Percentiles rank a stretch among this genome's conserved stretches.
These are phyloP conservation scores for Dasypus novemcinctus DNA, from an alignment of 2,113 vertebrate species.

Conservation along the genomic window DNA sequence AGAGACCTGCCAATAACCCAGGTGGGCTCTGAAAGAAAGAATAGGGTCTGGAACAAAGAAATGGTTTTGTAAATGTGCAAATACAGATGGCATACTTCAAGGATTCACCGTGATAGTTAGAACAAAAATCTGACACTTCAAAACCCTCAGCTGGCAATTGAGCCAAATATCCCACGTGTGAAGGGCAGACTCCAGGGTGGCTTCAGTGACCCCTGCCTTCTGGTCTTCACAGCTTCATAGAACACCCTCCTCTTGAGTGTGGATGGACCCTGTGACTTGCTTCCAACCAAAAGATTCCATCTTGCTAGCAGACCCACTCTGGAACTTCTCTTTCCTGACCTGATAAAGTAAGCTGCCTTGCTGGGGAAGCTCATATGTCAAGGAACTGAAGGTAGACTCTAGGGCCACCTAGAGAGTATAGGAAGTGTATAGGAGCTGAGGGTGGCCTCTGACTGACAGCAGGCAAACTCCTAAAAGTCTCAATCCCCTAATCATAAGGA, in stretches of 20 bases:
- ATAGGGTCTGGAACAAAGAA: not conserved
- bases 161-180: no score
- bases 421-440: not conserved
- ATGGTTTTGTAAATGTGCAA: not conserved
- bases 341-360: not conserved
- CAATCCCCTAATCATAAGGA: not conserved
- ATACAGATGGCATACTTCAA: not conserved
- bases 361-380: not conserved
- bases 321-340: not conserved
- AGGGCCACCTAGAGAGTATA: not conserved
- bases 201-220: no score
- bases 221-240: not conserved
- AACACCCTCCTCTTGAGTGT: not conserved
- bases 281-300: not conserved
- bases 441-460: not conserved
- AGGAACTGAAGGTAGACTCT: not conserved
- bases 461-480: not conserved
- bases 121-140: not conserved
- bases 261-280: not conserved
- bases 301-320: not conserved
- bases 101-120: not conserved
- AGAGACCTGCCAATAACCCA: not conserved
- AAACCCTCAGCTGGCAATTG: not conserved
- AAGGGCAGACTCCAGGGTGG: no score
- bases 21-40: not conserved